Evolutionary conservation across 2,113 vertebrate genomes (phyloP).

Genomic region (Halichoerus grypus): DNA sequence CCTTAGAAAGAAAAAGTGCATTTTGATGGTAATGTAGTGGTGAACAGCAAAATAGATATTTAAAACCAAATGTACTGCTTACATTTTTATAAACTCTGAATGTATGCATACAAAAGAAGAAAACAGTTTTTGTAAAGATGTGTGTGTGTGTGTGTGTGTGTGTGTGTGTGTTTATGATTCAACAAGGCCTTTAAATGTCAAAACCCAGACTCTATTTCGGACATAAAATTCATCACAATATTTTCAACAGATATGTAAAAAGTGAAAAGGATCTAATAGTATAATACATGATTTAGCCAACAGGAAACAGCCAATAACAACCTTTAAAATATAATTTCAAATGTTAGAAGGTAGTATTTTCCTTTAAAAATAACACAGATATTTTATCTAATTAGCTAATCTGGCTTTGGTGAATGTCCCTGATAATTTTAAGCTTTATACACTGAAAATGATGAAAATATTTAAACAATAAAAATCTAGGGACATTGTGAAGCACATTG

Average conservation of each 20-base stretch:
- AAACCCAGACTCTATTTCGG: background rate
- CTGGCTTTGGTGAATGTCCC: background rate
- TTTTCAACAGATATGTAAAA: constrained; percentile 3
- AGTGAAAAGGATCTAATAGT: background rate
- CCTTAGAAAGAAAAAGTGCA: background rate
- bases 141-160: no score
- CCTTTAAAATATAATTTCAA: background rate
- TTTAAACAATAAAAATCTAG: background rate
- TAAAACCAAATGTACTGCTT: constrained; percentile 30
- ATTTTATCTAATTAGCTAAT: background rate
- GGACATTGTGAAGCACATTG: background rate
- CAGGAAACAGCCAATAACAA: background rate
- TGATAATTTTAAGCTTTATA: background rate
- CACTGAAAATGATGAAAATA: constrained; percentile 29
- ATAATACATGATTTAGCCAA: background rate
- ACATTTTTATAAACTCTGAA: background rate
- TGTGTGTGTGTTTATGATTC: background rate
- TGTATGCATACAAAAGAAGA: background rate
- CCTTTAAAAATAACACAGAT: background rate
- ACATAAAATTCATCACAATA: constrained; percentile 27
- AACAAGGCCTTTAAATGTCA: constrained; percentile 8
- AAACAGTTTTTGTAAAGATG: background rate
- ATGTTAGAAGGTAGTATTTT: background rate
- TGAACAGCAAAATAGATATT: background rate
- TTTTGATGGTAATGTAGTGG: background rate